Conservation (phyloP, 2,113 vertebrate species). For the Hyaena hyaena region DNA sequence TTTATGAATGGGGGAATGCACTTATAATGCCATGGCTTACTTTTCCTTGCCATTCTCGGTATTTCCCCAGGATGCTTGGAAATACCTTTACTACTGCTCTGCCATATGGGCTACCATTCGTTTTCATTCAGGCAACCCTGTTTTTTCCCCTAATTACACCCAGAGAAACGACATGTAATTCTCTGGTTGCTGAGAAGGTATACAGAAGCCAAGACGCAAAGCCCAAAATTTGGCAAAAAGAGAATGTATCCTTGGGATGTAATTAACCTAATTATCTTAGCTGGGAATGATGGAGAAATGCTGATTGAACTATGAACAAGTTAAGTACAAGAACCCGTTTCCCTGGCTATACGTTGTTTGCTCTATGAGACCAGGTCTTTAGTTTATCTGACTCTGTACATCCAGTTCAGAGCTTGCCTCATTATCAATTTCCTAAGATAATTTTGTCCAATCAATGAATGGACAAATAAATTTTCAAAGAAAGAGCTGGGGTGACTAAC, state of each 20-base stretch:
- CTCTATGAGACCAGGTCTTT: not conserved
- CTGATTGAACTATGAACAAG: not conserved
- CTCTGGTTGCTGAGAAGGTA: not conserved
- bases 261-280: not conserved
- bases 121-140: not conserved
- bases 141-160: not conserved
- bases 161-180: not conserved
- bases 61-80: not conserved
- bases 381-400: not conserved
- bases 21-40: not conserved
- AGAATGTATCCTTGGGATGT: not conserved
- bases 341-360: not conserved
- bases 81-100: not conserved
- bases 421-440: not conserved
- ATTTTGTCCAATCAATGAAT: not conserved
- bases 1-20: not conserved
- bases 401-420: not conserved
- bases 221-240: not conserved
- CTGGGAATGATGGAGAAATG: not conserved
- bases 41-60: not conserved
- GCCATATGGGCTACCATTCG: not conserved
- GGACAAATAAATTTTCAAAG: not conserved
- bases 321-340: not conserved
- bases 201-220: not conserved
- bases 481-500: not conserved